Percentiles rank a stretch among this genome's conserved stretches.
Evolutionary conservation across 2,888 invertebrate species (phyloP).

Genomic region (Mesorhabditis spiculigera): DNA sequence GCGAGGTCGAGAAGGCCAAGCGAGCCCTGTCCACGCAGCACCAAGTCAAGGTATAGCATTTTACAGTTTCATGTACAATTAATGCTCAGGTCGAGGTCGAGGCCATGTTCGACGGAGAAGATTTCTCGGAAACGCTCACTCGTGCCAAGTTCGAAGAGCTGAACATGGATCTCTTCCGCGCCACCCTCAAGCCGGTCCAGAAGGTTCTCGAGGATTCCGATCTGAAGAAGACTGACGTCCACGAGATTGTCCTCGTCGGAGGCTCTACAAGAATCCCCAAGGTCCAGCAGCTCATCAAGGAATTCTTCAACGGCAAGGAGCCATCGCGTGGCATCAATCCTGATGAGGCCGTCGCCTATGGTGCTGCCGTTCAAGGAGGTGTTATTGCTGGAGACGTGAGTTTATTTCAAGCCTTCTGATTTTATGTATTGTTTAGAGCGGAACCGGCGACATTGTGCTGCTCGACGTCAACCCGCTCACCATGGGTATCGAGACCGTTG

Average conservation of each 20-base stretch:
- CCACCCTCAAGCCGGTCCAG: conserved; percentile 89
- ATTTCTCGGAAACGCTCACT: conserved; percentile 95
- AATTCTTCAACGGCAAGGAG: conserved; percentile 93
- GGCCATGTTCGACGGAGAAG: conserved; percentile 94
- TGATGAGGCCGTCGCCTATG: conserved; percentile 97
- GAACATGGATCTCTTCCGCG: conserved; percentile 68
- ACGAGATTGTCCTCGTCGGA: conserved; percentile 97
- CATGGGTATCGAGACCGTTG: conserved; percentile 98
- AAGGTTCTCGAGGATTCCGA: conserved; percentile 90
- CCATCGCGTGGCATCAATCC: conserved; percentile 71
- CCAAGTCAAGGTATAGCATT: conserved; percentile 43
- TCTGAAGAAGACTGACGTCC: conserved; percentile 94
- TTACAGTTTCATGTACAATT: conserved; percentile 22
- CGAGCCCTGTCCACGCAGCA: conserved; percentile 86
- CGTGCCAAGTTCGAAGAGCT: conserved; percentile 79
- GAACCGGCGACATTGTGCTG: conserved; percentile 80
- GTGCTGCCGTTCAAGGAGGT: conserved; percentile 90
- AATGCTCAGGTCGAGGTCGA: conserved; percentile 83
- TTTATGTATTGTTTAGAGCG: conserved; percentile 59
- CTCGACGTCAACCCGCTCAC: conserved; percentile 97
- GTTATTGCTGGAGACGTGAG: conserved; percentile 87
- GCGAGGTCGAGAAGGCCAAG: conserved; percentile 62
- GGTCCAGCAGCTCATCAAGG: conserved; percentile 69
- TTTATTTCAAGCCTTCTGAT: not conserved
- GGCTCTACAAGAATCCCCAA: conserved; percentile 99